These are phyloP conservation scores for Homarus gammarus DNA, from an alignment of 2,888 invertebrate genomes.

Conservation along the genomic window DNA sequence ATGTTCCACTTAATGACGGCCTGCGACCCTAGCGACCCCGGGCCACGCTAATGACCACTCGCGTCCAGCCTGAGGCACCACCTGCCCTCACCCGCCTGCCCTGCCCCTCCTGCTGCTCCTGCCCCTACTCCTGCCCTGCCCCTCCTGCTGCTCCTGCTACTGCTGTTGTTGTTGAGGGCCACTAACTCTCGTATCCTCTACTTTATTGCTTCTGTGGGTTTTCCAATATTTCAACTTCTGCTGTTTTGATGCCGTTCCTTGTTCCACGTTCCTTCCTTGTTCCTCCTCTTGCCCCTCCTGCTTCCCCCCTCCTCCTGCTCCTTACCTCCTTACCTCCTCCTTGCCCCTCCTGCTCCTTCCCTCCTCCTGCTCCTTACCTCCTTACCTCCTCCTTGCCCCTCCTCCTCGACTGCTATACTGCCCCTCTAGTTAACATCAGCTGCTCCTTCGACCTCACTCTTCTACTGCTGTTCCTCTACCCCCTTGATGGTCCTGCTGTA, in stretches of 20 bases:
- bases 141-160: not conserved
- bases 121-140: conserved; percentile 9
- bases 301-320: conserved; percentile 2
- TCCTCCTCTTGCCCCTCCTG: conserved; percentile 1
- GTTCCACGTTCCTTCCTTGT: not conserved
- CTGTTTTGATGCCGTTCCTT: too few species aligned
- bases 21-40: conserved; percentile 51
- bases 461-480: too few species aligned
- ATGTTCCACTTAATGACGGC: conserved; percentile 67
- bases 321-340: not conserved
- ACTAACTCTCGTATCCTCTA: too few species aligned
- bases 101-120: not conserved
- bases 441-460: too few species aligned
- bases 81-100: conserved; percentile 6
- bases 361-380: not conserved
- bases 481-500: too few species aligned
- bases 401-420: too few species aligned
- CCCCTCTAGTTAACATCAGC: too few species aligned
- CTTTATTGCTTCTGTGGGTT: too few species aligned
- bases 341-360: conserved; percentile 10
- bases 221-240: too few species aligned
- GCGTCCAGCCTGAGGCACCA: conserved; percentile 20
- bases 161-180: too few species aligned
- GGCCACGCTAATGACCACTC: conserved; percentile 52
- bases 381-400: not conserved